phyloP scores from a whole-genome alignment of 2,888 invertebrate genomes.

The Frankliniella intonsa region DNA sequence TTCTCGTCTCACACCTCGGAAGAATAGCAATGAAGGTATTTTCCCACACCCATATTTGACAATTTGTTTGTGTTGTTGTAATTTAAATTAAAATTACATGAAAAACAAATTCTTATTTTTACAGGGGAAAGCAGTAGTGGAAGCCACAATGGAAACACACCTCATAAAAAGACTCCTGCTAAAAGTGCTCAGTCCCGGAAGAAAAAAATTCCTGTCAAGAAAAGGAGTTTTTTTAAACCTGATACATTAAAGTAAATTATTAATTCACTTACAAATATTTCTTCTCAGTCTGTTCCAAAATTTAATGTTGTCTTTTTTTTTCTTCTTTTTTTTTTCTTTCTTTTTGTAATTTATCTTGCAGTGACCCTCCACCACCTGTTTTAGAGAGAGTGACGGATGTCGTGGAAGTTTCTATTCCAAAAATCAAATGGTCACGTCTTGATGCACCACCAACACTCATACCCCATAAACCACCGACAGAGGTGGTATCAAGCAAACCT shows the following conservation, averaged over 20 bases:
- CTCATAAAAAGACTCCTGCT: background rate
- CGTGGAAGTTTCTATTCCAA: background rate
- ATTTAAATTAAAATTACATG: background rate
- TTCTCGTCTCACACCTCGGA: slow-evolving; percentile 59
- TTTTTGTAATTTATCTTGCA: background rate
- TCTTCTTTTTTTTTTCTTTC: background rate
- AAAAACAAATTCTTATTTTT: background rate
- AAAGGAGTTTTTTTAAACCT: background rate
- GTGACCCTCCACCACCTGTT: slow-evolving; percentile 1
- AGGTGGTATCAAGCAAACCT: background rate
- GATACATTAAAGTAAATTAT: background rate
- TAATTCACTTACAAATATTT: background rate
- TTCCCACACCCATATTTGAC: background rate
- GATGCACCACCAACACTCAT: background rate
- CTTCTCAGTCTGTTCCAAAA: background rate
- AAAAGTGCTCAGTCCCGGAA: background rate
- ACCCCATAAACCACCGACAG: background rate
- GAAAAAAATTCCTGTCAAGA: background rate
- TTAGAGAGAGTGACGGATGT: slow-evolving; percentile 5
- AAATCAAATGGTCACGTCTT: slow-evolving; percentile 2
- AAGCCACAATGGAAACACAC: background rate
- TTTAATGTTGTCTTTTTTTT: background rate
- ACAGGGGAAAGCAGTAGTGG: background rate
- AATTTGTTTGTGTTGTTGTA: background rate
- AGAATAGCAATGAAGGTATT: slow-evolving; percentile 41